These are phyloP conservation scores for Copidosoma aretas DNA, from an alignment of 2,888 invertebrate genomes.

Conservation along the genomic window DNA sequence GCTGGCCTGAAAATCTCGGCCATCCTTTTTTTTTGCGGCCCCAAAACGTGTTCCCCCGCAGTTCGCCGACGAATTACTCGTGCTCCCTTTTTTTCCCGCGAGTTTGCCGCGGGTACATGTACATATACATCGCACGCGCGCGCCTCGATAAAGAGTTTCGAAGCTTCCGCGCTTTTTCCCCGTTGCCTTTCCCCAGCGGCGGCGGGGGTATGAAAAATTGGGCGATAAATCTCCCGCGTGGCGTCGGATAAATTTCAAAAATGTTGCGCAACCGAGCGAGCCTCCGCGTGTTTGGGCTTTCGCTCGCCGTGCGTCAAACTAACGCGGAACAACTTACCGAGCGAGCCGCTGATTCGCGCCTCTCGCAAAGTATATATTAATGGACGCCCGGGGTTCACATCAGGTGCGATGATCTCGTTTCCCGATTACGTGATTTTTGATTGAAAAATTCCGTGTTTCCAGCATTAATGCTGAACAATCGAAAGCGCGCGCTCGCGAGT, in stretches of 20 bases:
- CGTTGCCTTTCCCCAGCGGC: not conserved
- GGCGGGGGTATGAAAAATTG: not conserved
- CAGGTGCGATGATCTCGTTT: too few species aligned
- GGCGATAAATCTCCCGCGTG: not conserved
- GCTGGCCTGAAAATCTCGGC: constrained; percentile 15
- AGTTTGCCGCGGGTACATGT: not conserved
- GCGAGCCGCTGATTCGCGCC: too few species aligned
- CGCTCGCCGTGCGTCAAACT: too few species aligned
- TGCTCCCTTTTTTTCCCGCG: not conserved
- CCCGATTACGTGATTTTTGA: too few species aligned
- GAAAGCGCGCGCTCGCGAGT: too few species aligned
- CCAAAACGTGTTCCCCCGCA: not conserved
- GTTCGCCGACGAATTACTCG: not conserved
- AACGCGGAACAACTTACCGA: too few species aligned
- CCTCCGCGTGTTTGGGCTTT: too few species aligned
- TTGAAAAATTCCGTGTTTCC: too few species aligned
- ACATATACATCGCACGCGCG: not conserved
- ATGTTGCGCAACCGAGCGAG: too few species aligned
- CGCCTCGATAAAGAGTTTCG: not conserved
- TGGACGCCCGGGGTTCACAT: too few species aligned
- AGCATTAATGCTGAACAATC: too few species aligned
- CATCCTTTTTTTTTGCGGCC: constrained; percentile 11
- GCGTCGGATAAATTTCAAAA: not conserved
- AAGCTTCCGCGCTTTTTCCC: not conserved
- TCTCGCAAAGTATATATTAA: too few species aligned